Percentiles rank a stretch among this genome's conserved stretches.
Evolutionary conservation across 2,797 vertebrate species (phyloP).

Genomic region (Eptatretus atami): DNA sequence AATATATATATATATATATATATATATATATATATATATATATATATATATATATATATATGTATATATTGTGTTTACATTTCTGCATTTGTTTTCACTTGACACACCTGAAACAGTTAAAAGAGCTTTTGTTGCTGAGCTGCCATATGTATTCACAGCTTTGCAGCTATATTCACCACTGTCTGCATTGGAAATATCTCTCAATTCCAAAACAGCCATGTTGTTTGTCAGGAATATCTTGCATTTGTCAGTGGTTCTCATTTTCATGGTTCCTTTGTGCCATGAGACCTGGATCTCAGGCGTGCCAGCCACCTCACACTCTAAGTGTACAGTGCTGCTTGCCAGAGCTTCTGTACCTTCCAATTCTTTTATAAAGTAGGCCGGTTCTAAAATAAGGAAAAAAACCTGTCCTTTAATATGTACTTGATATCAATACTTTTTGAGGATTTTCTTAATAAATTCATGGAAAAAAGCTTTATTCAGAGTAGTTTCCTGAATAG

Average conservation of each 20-base stretch:
- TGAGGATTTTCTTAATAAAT: too few species aligned
- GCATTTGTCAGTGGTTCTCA: constrained; percentile 20
- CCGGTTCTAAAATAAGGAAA: neutral
- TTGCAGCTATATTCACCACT: constrained; percentile 19
- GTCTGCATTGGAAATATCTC: constrained; percentile 26
- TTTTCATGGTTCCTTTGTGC: constrained; percentile 68
- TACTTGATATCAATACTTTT: too few species aligned
- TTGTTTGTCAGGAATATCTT: constrained; percentile 32
- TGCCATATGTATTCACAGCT: neutral
- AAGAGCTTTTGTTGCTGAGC: neutral
- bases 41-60: too few species aligned
- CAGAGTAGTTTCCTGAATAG: too few species aligned
- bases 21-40: too few species aligned
- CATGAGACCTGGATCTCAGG: constrained; percentile 42
- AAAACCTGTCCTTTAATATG: too few species aligned
- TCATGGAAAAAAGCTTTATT: too few species aligned
- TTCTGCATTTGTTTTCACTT: too few species aligned
- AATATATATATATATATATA: too few species aligned
- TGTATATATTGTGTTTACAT: too few species aligned
- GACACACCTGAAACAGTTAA: constrained; percentile 11
- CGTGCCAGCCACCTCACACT: constrained; percentile 4
- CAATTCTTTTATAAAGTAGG: neutral
- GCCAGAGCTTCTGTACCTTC: neutral
- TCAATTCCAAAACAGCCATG: constrained; percentile 42
- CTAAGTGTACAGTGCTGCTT: neutral